phyloP scores from a whole-genome alignment of 2,888 invertebrate species.

The Syritta pipiens region DNA sequence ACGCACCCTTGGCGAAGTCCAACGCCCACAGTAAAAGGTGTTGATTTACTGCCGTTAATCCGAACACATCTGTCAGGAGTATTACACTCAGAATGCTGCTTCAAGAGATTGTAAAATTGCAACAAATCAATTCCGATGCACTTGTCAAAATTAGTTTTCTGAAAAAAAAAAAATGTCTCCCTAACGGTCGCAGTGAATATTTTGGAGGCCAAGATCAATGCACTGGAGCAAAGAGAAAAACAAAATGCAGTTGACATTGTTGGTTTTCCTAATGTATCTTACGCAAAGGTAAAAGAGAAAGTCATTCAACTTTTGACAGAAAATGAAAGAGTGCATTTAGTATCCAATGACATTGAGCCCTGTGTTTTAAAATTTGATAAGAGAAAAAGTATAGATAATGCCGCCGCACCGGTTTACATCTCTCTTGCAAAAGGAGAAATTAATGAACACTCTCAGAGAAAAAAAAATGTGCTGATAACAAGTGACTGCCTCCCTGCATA shows the following conservation, averaged over 20 bases:
- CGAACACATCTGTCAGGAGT: too few relatives aligned
- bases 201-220: background rate
- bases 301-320: background rate
- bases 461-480: background rate
- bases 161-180: slow-evolving; percentile 7
- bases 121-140: background rate
- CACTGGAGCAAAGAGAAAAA: slow-evolving; percentile 5
- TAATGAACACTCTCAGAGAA: background rate
- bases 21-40: too few relatives aligned
- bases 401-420: background rate
- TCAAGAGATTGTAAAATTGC: background rate
- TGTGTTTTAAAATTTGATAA: background rate
- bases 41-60: background rate
- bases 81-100: background rate
- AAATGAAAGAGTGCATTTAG: background rate
- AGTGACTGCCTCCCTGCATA: background rate
- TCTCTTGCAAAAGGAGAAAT: background rate
- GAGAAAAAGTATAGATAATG: background rate
- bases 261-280: too few relatives aligned
- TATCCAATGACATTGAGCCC: background rate
- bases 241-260: background rate
- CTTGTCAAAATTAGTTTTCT: slow-evolving; percentile 16
- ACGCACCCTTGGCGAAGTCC: too few relatives aligned
- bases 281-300: background rate
- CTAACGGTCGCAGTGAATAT: background rate